Percentiles rank a stretch among this genome's conserved stretches.
Conservation (phyloP, 1,140 invertebrate species). For the Lepidurus couesii region DNA sequence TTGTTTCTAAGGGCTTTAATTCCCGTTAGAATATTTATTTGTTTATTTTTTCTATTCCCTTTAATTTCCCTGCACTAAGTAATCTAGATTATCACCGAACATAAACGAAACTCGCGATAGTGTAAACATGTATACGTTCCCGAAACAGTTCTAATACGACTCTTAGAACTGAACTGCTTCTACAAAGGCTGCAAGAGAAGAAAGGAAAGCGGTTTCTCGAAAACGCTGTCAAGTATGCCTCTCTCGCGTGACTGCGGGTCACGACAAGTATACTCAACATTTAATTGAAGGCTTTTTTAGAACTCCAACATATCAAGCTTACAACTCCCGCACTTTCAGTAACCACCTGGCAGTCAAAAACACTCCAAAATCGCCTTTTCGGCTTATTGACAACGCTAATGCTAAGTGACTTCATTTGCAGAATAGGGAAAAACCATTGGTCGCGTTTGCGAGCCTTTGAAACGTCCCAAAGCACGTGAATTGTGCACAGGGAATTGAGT, state of each 20-base stretch:
- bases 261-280: conserved; percentile 14
- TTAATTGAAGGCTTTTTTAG: conserved; percentile 8
- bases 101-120: background rate
- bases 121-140: background rate
- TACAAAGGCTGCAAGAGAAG: background rate
- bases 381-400: background rate
- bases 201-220: conserved; percentile 9
- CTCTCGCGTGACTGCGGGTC: background rate
- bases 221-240: conserved; percentile 18
- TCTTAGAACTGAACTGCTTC: background rate
- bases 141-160: background rate
- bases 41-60: background rate
- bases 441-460: background rate
- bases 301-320: background rate
- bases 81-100: background rate
- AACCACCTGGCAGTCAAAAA: background rate
- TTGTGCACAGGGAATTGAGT: background rate
- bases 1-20: background rate
- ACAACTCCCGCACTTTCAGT: background rate
- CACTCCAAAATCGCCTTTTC: background rate
- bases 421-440: background rate
- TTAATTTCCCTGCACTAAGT: background rate
- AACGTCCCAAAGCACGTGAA: background rate
- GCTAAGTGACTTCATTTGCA: background rate
- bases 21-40: background rate